phyloP scores from a whole-genome alignment of 1,140 invertebrate species.

The Bombus huntii region DNA sequence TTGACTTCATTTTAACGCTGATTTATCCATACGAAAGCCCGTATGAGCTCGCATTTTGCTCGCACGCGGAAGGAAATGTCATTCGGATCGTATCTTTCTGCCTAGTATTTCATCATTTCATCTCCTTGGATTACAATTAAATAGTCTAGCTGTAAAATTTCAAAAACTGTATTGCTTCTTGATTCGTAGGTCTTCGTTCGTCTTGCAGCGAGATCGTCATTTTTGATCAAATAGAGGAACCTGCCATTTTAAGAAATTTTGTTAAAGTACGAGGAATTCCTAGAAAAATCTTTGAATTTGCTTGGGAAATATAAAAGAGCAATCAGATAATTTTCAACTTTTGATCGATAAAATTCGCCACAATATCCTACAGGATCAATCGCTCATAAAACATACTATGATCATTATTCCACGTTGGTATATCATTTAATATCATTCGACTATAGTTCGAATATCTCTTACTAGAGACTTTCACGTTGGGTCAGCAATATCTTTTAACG shows the following conservation, averaged over 20 bases:
- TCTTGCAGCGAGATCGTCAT: too few species aligned
- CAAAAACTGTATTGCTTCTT: neutral
- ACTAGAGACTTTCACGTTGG: conserved; percentile 21
- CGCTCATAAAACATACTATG: neutral
- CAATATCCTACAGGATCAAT: neutral
- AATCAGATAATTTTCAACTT: neutral
- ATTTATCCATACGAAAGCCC: conserved; percentile 13
- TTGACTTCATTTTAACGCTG: conserved; percentile 38
- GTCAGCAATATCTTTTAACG: neutral
- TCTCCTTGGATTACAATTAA: conserved; percentile 26
- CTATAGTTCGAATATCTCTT: neutral
- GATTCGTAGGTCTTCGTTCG: too few species aligned
- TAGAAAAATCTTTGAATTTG: neutral
- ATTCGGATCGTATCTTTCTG: conserved; percentile 2
- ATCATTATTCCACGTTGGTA: neutral
- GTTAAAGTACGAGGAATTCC: neutral
- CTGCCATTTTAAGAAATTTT: too few species aligned
- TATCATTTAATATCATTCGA: neutral
- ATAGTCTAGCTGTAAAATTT: neutral
- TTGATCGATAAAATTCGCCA: neutral
- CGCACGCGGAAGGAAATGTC: conserved; percentile 34
- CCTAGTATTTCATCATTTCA: conserved; percentile 11
- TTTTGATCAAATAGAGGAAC: neutral
- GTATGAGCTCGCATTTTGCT: conserved; percentile 42
- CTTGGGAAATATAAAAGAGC: neutral